Base-by-base conservation (phyloP, 2,797 vertebrate species). In the Poecilia gillii region DNA sequence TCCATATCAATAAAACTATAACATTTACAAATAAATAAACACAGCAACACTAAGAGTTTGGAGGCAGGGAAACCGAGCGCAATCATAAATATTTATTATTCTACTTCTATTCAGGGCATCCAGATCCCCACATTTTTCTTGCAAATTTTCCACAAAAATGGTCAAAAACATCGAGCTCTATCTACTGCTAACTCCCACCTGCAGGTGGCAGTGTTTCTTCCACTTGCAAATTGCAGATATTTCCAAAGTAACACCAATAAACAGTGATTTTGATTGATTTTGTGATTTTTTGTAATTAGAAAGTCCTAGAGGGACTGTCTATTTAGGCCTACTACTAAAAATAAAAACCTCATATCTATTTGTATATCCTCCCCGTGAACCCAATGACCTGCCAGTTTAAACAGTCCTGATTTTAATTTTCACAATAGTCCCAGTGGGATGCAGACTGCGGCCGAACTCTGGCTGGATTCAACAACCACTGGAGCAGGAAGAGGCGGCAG, bases 391-490 rank as follows among this genome's bases (percentile, higher is more conserved):
- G 74, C 78, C 39, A n/a, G 83, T 84, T 87, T 82, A 85, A 87
- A 92, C 79, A 76, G 87, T 46, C 70, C 71, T 53, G 81, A 76
- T 85, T 91, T 87, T 81, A 81, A 90, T 88, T 88, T 84, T 76
- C 80, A 85, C 85, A 79, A 74, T 36, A 73, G 82, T 75, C 82
- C 77, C 72, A 71, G 47, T 43, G 74, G 68, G 79, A 77, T 81
- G 80, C 74, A 64, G 83, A 43, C 82, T 88, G 87, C 73, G 72
- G 84, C 88, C 73, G 23, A 76, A 85, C 46, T 78, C 72, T 14
- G 74, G 76, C 81, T 87, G 76, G 78, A 92, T 88, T 91, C 91
- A 89, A 89, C 92, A 84, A 79, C 76, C 81, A 81, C 81, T 74
- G 82, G 74, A 80, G 88, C 7, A 73, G 78, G 83, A 73, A 75